Percentiles rank a stretch among this genome's conserved stretches.
These are phyloP conservation scores for Calliphora vomitoria DNA, from an alignment of 2,888 invertebrate genomes.

Conservation along the genomic window DNA sequence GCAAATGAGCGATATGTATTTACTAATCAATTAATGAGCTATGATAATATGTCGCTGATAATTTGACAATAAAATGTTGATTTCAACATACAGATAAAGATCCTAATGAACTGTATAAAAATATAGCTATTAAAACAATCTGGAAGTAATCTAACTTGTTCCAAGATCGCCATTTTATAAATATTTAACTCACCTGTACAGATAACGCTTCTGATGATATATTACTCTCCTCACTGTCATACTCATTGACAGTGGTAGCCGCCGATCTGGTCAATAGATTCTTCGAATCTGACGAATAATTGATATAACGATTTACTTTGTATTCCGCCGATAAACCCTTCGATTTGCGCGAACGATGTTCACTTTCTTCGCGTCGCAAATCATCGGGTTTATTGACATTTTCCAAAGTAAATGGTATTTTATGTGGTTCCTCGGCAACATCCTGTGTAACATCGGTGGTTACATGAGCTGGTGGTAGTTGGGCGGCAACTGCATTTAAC, in stretches of 20 bases:
- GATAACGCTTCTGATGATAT: conserved; percentile 83
- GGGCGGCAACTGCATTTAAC: conserved; percentile 62
- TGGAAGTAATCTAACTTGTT: no score
- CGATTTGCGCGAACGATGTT: conserved; percentile 82
- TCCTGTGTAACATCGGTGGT: conserved; percentile 59
- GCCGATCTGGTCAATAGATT: conserved; percentile 82
- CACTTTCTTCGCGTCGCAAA: conserved; percentile 79
- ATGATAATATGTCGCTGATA: no score
- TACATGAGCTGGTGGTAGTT: conserved; percentile 47
- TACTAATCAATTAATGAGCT: no score
- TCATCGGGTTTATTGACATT: conserved; percentile 82
- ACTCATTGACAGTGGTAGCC: conserved; percentile 78
- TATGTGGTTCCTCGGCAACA: conserved; percentile 51
- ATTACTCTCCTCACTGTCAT: conserved; percentile 79
- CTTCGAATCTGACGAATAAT: conserved; percentile 82
- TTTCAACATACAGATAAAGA: no score
- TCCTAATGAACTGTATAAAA: no score
- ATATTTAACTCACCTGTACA: conserved; percentile 78
- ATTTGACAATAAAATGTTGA: no score
- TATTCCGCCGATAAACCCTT: conserved; percentile 83
- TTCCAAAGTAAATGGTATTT: conserved; percentile 80
- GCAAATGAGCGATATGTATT: no score
- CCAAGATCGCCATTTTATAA: no score
- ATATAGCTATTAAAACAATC: no score
- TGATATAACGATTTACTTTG: conserved; percentile 81